These are phyloP conservation scores for Proteles cristata DNA, from an alignment of 2,113 vertebrate genomes.

Conservation along the genomic window DNA sequence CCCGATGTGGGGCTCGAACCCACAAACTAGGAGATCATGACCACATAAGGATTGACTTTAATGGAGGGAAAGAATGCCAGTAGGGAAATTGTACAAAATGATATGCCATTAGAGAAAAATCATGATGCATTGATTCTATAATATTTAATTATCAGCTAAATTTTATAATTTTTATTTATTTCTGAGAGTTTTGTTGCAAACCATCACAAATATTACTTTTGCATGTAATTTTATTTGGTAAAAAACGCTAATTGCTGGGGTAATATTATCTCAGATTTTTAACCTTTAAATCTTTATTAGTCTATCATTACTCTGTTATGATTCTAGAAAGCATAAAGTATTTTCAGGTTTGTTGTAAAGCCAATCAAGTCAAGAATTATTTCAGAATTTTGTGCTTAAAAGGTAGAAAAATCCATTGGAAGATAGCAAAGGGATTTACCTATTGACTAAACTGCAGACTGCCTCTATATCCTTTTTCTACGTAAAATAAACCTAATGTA, in stretches of 20 bases:
- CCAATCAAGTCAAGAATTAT: constrained; percentile 11
- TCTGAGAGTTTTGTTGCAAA: background rate
- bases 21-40: too few species aligned
- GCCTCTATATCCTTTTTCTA: background rate
- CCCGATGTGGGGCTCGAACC: too few species aligned
- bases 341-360: background rate
- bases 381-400: background rate
- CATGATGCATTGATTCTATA: background rate
- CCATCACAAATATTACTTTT: background rate
- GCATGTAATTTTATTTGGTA: background rate
- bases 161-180: background rate
- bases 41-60: background rate
- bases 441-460: background rate
- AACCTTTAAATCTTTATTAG: background rate
- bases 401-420: background rate
- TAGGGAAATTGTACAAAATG: background rate
- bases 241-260: background rate
- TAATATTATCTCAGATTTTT: constrained; percentile 4
- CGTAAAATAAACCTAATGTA: constrained; percentile 25
- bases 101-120: background rate
- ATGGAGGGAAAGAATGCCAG: background rate
- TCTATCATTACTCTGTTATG: background rate
- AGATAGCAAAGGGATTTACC: constrained; percentile 16
- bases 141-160: background rate
- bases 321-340: background rate